These are phyloP conservation scores for Hedychridium roseum DNA, from an alignment of 2,888 invertebrate species.

Conservation along the genomic window DNA sequence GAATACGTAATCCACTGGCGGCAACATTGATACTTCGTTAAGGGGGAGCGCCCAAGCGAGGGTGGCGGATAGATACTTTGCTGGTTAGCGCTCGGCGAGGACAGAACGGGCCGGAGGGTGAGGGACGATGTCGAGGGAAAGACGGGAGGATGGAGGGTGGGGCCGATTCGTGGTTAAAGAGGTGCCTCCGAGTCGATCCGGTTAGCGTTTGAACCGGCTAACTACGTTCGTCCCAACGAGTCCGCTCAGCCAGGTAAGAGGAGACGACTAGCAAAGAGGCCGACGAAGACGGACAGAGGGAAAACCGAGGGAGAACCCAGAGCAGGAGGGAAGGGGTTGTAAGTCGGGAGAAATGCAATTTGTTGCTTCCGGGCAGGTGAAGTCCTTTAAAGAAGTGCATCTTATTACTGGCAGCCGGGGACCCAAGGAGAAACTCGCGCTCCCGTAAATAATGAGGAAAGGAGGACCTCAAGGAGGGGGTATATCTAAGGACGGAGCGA, in stretches of 20 bases:
- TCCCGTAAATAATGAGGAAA: conserved; percentile 41
- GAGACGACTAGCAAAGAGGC: too few relatives aligned
- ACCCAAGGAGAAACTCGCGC: conserved; percentile 29
- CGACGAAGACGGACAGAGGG: background rate
- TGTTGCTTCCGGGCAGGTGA: conserved; percentile 34
- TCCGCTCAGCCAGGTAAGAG: too few relatives aligned
- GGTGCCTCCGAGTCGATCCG: conserved; percentile 8
- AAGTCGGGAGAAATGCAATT: conserved; percentile 32
- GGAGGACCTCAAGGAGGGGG: too few relatives aligned
- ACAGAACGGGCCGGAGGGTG: too few relatives aligned
- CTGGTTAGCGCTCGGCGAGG: conserved; percentile 19
- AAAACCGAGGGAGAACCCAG: conserved; percentile 5
- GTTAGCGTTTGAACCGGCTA: conserved; percentile 37
- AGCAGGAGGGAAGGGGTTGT: background rate
- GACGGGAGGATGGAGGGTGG: conserved; percentile 5
- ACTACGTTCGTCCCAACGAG: conserved; percentile 15
- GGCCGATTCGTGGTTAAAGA: conserved; percentile 21
- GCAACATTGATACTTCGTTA: conserved; percentile 49
- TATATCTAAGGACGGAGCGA: too few relatives aligned
- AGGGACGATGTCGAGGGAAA: too few relatives aligned
- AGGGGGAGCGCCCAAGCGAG: conserved; percentile 16
- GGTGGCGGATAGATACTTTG: conserved; percentile 7
- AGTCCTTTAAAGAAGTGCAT: conserved; percentile 43
- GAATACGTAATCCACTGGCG: conserved; percentile 46
- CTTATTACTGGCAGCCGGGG: conserved; percentile 35